phyloP scores from a whole-genome alignment of 2,113 vertebrate species.

The Opisthocomus hoazin region DNA sequence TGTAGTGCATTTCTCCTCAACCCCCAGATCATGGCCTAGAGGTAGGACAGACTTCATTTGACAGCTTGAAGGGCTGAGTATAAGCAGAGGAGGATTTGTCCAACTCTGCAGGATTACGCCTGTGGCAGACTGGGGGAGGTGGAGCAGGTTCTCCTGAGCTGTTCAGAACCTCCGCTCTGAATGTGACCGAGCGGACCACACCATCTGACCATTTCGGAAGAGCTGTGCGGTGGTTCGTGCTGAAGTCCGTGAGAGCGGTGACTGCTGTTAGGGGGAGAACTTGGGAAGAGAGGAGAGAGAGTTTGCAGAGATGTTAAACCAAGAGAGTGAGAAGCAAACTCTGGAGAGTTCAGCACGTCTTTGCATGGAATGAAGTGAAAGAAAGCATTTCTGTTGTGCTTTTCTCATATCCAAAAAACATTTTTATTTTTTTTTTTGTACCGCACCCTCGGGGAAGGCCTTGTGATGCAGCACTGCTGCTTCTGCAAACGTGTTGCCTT shows the following conservation, averaged over 20 bases:
- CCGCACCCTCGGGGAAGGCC: background rate
- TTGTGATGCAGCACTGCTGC: background rate
- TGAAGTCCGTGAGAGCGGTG: background rate
- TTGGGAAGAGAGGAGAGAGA: background rate
- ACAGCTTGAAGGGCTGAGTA: background rate
- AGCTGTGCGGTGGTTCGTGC: background rate
- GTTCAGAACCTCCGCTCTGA: accelerated
- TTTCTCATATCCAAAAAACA: background rate
- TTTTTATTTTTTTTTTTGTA: too few species aligned
- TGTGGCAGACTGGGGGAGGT: background rate
- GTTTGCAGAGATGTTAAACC: background rate
- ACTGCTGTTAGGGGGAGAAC: background rate
- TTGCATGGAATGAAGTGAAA: background rate
- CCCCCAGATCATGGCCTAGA: background rate
- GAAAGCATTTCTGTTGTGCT: background rate
- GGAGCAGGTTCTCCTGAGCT: background rate
- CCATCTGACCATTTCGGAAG: accelerated
- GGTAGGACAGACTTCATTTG: background rate
- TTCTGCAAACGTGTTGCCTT: background rate
- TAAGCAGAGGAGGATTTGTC: background rate
- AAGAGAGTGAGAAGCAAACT: background rate
- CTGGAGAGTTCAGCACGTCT: background rate
- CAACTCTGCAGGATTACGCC: background rate
- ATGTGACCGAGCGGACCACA: background rate
- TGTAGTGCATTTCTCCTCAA: background rate